Percentiles rank a stretch among this genome's conserved stretches.
These are phyloP conservation scores for Nomada fucata DNA, from an alignment of 2,888 invertebrate genomes.

Conservation along the genomic window DNA sequence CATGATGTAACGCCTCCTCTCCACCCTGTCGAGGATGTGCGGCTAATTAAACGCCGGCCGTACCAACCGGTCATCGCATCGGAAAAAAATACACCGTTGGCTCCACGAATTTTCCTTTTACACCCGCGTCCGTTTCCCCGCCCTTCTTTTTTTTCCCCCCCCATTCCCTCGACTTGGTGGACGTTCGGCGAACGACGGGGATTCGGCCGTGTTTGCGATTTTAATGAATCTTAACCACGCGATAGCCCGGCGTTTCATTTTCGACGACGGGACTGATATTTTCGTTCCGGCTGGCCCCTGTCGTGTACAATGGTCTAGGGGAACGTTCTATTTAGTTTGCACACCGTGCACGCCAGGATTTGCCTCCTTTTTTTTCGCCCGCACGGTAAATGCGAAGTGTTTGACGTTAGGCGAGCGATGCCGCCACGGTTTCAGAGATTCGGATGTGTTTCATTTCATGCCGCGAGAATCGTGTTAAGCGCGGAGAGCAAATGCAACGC, in stretches of 20 bases:
- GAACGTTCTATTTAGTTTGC: neutral
- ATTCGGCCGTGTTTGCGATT: constrained; percentile 65
- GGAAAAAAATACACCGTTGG: constrained; percentile 66
- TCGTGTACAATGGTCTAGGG: neutral
- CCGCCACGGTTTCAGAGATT: neutral
- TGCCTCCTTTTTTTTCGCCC: no score
- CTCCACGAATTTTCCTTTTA: constrained; percentile 44
- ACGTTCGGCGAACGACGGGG: constrained; percentile 39
- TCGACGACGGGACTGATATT: constrained; percentile 21
- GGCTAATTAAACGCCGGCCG: constrained; percentile 67
- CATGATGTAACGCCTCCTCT: constrained; percentile 65
- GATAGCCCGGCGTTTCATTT: constrained; percentile 37
- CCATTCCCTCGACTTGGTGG: neutral
- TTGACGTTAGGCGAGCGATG: neutral
- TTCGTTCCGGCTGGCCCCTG: constrained; percentile 4
- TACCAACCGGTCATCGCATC: constrained; percentile 28
- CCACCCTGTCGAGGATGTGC: constrained; percentile 46
- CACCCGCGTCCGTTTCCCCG: neutral
- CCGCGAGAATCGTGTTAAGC: neutral
- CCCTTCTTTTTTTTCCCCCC: constrained; percentile 1
- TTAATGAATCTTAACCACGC: constrained; percentile 72
- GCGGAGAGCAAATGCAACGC: no score
- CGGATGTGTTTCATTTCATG: neutral
- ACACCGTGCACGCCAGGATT: neutral
- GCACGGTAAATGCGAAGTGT: neutral